Evolutionary conservation across 1,140 invertebrate species (phyloP).

Genomic region (Pogonomyrmex californicus): DNA sequence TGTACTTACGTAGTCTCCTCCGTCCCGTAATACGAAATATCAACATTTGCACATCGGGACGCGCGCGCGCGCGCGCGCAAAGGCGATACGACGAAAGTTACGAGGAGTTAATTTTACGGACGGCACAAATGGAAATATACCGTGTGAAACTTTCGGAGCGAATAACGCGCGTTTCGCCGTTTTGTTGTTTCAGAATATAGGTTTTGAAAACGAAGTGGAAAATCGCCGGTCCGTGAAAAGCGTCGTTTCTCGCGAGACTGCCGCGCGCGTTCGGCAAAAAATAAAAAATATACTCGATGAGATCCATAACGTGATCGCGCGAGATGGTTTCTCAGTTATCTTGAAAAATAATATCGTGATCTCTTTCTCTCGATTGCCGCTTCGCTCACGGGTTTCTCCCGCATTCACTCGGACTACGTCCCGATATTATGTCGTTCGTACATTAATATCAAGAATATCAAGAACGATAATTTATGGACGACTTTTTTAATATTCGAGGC

Average conservation of each 20-base stretch:
- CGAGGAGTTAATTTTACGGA: constrained; percentile 31
- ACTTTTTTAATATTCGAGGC: constrained; percentile 50
- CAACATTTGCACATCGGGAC: constrained; percentile 44
- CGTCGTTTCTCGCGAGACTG: neutral
- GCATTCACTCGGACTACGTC: constrained; percentile 4
- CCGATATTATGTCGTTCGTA: constrained; percentile 2
- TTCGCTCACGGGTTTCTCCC: neutral
- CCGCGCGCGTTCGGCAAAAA: neutral
- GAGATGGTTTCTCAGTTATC: neutral
- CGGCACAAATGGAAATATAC: neutral
- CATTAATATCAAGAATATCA: constrained; percentile 6
- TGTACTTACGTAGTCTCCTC: constrained; percentile 1
- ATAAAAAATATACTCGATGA: too few relatives aligned
- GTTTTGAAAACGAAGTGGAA: neutral
- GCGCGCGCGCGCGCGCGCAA: neutral
- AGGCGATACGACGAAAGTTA: constrained; percentile 30
- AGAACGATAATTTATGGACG: constrained; percentile 41
- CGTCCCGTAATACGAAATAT: constrained; percentile 49
- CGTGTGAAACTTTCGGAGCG: constrained; percentile 19
- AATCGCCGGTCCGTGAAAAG: neutral
- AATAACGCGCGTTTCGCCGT: neutral
- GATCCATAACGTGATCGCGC: neutral
- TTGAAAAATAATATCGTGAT: constrained; percentile 7
- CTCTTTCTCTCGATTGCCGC: neutral
- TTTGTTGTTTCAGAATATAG: neutral